Conservation (phyloP, 1,140 invertebrate genomes). For the Chlorops oryzae region DNA sequence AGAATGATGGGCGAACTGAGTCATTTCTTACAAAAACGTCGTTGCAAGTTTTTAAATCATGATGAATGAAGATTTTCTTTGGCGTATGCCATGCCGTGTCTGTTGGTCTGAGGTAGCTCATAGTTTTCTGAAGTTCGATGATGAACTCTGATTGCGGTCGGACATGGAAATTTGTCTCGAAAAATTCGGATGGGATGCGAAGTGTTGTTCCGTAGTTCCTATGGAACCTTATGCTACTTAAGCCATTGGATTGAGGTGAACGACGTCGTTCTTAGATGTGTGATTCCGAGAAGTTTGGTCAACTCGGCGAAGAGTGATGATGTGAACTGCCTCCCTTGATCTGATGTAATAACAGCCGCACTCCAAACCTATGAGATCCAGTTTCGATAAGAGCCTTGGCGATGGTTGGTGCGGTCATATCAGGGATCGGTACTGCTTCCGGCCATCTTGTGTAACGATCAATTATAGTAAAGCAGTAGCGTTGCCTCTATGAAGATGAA, state of each 20-base stretch:
- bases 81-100: too few species aligned
- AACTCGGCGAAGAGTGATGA: conserved; percentile 18
- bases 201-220: too few species aligned
- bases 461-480: conserved; percentile 2
- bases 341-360: conserved; percentile 40
- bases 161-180: too few species aligned
- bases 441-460: conserved; percentile 5
- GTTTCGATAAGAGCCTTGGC: conserved; percentile 24
- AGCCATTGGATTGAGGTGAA: conserved; percentile 20
- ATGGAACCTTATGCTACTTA: too few species aligned
- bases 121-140: too few species aligned
- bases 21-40: too few species aligned
- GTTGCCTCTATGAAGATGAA: background rate
- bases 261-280: conserved; percentile 26
- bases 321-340: conserved; percentile 42
- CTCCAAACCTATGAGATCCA: conserved; percentile 38
- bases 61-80: too few species aligned
- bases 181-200: too few species aligned
- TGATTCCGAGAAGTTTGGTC: conserved; percentile 16
- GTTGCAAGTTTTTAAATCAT: too few species aligned
- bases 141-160: too few species aligned
- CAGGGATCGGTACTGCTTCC: conserved; percentile 24
- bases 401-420: conserved; percentile 22
- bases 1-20: too few species aligned
- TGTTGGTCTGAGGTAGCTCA: too few species aligned